Evolutionary conservation across 2,113 vertebrate species (phyloP).

Genomic region (Gadus macrocephalus): DNA sequence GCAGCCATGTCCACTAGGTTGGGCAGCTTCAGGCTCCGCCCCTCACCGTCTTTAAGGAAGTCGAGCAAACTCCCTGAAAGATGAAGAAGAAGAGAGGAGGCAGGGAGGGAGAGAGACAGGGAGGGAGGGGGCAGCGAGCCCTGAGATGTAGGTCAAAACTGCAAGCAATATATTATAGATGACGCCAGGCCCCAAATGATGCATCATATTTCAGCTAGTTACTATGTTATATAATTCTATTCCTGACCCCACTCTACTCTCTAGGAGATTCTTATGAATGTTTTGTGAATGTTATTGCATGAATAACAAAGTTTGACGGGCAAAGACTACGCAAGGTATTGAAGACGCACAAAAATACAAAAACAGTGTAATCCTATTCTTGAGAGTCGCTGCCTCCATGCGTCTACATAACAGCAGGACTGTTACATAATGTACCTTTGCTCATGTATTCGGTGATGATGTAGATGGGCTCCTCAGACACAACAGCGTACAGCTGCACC

Average conservation of each 20-base stretch:
- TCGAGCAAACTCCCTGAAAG: slow-evolving; percentile 92
- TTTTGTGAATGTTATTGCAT: no score
- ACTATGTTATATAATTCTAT: no score
- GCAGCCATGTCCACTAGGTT: slow-evolving; percentile 99
- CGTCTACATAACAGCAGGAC: slow-evolving; percentile 25
- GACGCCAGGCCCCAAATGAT: no score
- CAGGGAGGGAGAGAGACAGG: background rate
- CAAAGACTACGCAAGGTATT: slow-evolving; percentile 1
- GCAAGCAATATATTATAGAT: background rate
- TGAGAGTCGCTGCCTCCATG: slow-evolving; percentile 4
- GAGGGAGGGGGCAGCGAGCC: background rate
- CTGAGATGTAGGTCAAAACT: slow-evolving; percentile 17
- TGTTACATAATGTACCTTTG: slow-evolving; percentile 70
- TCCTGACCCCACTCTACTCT: no score
- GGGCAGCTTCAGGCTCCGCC: slow-evolving; percentile 89
- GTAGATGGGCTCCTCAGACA: slow-evolving; percentile 97
- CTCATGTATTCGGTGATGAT: slow-evolving; percentile 98
- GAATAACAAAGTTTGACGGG: background rate
- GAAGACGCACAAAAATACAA: background rate
- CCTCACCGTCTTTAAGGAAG: slow-evolving; percentile 93
- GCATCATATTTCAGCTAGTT: no score
- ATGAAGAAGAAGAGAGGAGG: background rate
- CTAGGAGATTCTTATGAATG: no score
- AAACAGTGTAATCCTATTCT: background rate
- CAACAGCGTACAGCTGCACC: slow-evolving; percentile 96